Conservation (phyloP, 2,888 invertebrate species). For the Sinelater perroti region DNA sequence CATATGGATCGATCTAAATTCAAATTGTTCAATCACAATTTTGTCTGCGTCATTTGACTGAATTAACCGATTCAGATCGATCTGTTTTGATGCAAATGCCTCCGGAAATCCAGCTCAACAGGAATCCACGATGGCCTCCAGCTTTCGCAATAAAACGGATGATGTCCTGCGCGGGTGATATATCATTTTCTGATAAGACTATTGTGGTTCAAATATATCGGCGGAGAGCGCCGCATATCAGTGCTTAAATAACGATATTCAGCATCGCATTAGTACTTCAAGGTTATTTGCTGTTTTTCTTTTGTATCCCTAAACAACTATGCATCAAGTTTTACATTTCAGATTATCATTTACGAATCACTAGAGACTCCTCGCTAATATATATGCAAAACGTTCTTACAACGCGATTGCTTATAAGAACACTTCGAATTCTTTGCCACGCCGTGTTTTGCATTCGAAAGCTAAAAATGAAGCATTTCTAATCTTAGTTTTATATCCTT, state of each 20-base stretch:
- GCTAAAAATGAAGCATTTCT: conserved; percentile 11
- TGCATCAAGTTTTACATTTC: not conserved
- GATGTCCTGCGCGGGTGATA: conserved; percentile 12
- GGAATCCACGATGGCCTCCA: not conserved
- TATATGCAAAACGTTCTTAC: not conserved
- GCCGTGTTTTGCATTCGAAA: conserved; percentile 9
- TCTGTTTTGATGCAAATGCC: conserved; percentile 21
- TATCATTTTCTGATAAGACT: conserved; percentile 13
- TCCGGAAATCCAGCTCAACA: conserved; percentile 1
- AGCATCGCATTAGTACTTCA: conserved; percentile 1
- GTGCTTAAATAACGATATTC: conserved; percentile 3
- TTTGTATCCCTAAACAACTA: too few species aligned
- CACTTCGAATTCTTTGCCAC: not conserved
- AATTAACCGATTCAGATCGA: conserved; percentile 16
- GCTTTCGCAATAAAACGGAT: conserved; percentile 9
- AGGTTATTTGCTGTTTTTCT: too few species aligned
- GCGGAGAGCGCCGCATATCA: not conserved
- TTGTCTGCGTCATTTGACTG: conserved; percentile 16
- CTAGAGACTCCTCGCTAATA: not conserved
- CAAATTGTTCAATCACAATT: conserved; percentile 15
- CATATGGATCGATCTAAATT: conserved; percentile 19
- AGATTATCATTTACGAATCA: conserved; percentile 8
- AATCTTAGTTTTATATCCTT: conserved; percentile 12
- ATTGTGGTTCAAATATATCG: conserved; percentile 1
- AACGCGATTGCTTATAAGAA: conserved; percentile 10